Evolutionary conservation across 2,113 vertebrate genomes (phyloP).

Genomic region (Choloepus hoffmanni): DNA sequence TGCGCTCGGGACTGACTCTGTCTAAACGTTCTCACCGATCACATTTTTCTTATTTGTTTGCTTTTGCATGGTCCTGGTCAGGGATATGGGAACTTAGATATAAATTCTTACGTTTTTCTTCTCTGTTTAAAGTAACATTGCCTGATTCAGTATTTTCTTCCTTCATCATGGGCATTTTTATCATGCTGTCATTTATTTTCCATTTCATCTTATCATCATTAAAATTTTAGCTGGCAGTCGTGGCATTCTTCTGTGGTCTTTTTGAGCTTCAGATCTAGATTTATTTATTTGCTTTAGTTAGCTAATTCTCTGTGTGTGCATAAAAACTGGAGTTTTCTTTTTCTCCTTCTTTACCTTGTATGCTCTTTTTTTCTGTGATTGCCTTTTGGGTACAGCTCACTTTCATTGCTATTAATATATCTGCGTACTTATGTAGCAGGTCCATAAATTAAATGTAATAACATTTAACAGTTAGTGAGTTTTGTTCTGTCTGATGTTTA

Average conservation of each 20-base stretch:
- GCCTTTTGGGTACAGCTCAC: not conserved
- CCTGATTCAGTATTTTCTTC: not conserved
- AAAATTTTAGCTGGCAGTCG: not conserved
- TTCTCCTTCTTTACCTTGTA: not conserved
- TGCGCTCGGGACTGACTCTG: not conserved
- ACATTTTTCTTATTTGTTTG: not conserved
- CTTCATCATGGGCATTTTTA: not conserved
- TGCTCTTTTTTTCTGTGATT: accelerated
- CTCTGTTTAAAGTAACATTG: not conserved
- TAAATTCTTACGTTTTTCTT: not conserved
- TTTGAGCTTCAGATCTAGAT: not conserved
- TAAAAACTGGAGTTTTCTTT: not conserved
- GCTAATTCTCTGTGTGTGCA: not conserved
- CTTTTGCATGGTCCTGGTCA: too few relatives aligned
- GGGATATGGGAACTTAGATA: not conserved
- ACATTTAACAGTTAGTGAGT: not conserved
- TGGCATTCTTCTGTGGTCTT: not conserved
- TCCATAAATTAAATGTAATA: not conserved
- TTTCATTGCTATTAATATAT: not conserved
- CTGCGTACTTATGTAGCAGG: not conserved
- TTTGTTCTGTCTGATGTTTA: not conserved
- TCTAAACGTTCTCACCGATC: not conserved
- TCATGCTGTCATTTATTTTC: not conserved
- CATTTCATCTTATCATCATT: not conserved
- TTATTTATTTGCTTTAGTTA: not conserved